phyloP scores from a whole-genome alignment of 2,888 invertebrate genomes.

The Metallyticus violacea region DNA sequence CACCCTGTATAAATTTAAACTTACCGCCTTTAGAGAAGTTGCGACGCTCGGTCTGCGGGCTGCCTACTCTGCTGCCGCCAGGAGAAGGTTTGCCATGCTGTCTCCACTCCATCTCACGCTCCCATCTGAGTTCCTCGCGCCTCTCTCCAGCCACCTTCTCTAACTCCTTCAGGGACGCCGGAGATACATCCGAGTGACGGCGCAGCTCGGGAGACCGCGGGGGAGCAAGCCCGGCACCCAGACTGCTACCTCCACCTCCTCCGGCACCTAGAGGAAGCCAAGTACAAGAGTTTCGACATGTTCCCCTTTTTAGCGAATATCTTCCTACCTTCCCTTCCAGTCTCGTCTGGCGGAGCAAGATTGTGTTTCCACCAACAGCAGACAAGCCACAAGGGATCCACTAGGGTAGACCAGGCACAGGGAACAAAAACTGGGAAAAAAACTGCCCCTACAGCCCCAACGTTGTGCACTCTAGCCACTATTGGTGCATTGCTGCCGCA shows the following conservation, averaged over 20 bases:
- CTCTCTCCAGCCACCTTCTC: slow-evolving; percentile 65
- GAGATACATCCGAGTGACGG: slow-evolving; percentile 82
- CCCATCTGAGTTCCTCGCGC: slow-evolving; percentile 44
- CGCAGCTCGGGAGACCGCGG: slow-evolving; percentile 79
- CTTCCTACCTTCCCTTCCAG: not conserved
- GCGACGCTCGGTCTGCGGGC: slow-evolving; percentile 35
- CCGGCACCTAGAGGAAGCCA: not conserved
- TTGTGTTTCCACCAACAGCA: slow-evolving; percentile 17
- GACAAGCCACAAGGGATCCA: slow-evolving; percentile 5
- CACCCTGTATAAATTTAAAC: not conserved
- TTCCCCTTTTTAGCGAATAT: not conserved
- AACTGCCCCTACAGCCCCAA: not conserved
- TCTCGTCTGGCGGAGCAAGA: slow-evolving; percentile 10
- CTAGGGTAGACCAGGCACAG: not conserved
- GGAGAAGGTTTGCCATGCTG: slow-evolving; percentile 52
- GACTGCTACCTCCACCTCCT: slow-evolving; percentile 51
- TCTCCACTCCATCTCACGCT: slow-evolving; percentile 47
- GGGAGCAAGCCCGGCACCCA: slow-evolving; percentile 66
- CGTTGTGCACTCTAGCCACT: not conserved
- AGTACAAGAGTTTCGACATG: slow-evolving; percentile 4
- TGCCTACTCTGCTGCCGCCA: slow-evolving; percentile 2
- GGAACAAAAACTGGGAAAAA: not conserved
- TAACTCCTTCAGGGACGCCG: slow-evolving; percentile 82
- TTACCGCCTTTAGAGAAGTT: slow-evolving; percentile 21
- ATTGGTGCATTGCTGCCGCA: not conserved